Conservation (phyloP, 2,113 vertebrate species). For the Cranoglanis bouderius region DNA sequence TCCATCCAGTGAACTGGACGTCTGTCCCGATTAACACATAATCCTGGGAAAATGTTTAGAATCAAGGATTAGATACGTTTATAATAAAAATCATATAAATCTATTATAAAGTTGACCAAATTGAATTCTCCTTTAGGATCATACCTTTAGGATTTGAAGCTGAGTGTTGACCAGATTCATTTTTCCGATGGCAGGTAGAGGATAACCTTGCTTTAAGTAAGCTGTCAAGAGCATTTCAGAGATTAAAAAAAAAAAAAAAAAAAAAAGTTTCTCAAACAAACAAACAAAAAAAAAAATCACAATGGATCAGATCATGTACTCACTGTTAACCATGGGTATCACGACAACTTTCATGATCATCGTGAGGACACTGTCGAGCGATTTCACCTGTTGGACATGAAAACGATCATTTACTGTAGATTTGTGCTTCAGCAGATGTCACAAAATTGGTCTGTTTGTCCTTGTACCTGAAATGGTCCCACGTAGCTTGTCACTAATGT, state of each 20-base stretch:
- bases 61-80: neutral
- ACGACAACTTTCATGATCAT: slow-evolving; percentile 64
- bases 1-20: slow-evolving; percentile 62
- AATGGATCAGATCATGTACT: slow-evolving; percentile 32
- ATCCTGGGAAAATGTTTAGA: slow-evolving; percentile 57
- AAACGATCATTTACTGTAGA: neutral
- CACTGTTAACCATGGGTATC: slow-evolving; percentile 70
- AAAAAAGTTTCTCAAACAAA: neutral
- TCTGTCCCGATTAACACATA: slow-evolving; percentile 73
- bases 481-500: slow-evolving; percentile 67
- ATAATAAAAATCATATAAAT: no score
- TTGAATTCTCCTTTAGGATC: slow-evolving; percentile 1
- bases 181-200: slow-evolving; percentile 70
- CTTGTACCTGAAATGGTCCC: slow-evolving; percentile 71
- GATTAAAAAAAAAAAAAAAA: neutral
- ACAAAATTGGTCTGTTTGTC: neutral
- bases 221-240: slow-evolving; percentile 40
- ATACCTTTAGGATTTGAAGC: slow-evolving; percentile 71
- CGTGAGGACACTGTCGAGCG: slow-evolving; percentile 61
- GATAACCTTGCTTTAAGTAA: slow-evolving; percentile 67
- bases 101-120: no score
- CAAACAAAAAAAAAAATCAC: neutral
- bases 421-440: neutral
- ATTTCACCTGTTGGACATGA: slow-evolving; percentile 60
- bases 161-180: slow-evolving; percentile 71